These are phyloP conservation scores for Athalia cordata DNA, from an alignment of 2,888 invertebrate genomes.

Conservation along the genomic window DNA sequence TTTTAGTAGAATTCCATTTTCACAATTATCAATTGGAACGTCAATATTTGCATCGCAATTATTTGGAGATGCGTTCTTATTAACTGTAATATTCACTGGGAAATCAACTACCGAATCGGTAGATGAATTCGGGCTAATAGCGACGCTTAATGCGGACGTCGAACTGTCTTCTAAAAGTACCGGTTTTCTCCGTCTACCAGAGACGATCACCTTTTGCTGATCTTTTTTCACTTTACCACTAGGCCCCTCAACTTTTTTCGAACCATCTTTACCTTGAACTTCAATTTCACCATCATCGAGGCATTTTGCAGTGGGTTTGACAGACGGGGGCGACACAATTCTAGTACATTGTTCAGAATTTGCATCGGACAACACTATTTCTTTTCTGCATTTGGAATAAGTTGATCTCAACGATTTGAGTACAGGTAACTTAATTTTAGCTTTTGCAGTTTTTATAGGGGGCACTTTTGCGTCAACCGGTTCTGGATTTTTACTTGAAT, in stretches of 20 bases:
- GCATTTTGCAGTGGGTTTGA: not conserved
- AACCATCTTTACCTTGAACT: not conserved
- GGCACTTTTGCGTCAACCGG: not conserved
- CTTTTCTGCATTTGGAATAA: constrained; percentile 21
- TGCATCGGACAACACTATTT: constrained; percentile 19
- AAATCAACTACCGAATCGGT: not conserved
- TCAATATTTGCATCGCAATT: not conserved
- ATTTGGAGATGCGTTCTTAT: not conserved
- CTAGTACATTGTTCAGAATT: constrained; percentile 29
- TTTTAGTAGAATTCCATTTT: too few relatives aligned
- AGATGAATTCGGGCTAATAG: constrained; percentile 41
- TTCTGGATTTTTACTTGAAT: not conserved
- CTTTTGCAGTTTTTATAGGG: not conserved
- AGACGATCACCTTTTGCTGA: constrained; percentile 52
- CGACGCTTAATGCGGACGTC: constrained; percentile 49
- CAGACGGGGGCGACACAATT: not conserved
- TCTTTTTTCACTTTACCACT: constrained; percentile 32
- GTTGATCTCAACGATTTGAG: constrained; percentile 21
- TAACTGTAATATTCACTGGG: not conserved
- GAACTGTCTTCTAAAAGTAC: constrained; percentile 61
- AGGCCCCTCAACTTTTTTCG: constrained; percentile 37
- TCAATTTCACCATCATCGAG: not conserved
- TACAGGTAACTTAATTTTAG: constrained; percentile 10
- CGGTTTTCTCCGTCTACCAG: constrained; percentile 59
- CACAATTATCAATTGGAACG: not conserved